Percentiles rank a stretch among this genome's conserved stretches.
These are phyloP conservation scores for Rafetus swinhoei DNA, from an alignment of 2,113 vertebrate species.

Conservation along the genomic window DNA sequence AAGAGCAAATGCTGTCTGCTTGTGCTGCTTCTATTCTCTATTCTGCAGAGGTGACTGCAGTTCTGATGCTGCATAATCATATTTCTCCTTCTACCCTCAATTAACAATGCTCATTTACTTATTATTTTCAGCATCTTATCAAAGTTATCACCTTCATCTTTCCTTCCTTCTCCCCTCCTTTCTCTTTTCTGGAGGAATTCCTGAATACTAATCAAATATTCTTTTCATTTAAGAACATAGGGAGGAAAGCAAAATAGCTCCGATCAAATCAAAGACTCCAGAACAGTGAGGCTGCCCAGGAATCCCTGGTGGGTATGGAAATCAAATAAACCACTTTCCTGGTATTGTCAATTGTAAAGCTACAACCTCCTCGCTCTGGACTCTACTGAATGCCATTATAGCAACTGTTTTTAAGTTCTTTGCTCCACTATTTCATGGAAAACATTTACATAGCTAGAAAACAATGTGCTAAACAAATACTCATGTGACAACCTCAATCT, in stretches of 20 bases:
- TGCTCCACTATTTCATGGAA: neutral
- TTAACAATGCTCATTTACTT: neutral
- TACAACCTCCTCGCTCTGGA: neutral
- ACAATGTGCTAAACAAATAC: neutral
- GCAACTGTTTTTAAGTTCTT: neutral
- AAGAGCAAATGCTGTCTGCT: neutral
- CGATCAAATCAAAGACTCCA: slow-evolving; percentile 20
- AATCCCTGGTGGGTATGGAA: slow-evolving; percentile 16
- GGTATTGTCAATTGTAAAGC: neutral
- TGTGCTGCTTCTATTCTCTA: neutral
- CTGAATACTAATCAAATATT: neutral
- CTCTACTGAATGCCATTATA: neutral
- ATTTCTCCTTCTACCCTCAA: neutral
- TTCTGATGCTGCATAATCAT: neutral
- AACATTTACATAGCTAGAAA: neutral
- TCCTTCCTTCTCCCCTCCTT: neutral
- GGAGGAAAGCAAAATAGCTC: neutral
- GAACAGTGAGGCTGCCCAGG: neutral
- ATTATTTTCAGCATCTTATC: neutral
- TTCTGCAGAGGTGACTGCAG: slow-evolving; percentile 19
- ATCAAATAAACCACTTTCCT: neutral
- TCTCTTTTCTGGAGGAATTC: slow-evolving; percentile 25
- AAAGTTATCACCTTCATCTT: neutral
- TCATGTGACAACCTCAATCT: neutral
- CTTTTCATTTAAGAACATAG: slow-evolving; percentile 6